Percentiles rank a stretch among this genome's conserved stretches.
Conservation (phyloP, 2,888 invertebrate species). For the Chloroclystis v-ata region DNA sequence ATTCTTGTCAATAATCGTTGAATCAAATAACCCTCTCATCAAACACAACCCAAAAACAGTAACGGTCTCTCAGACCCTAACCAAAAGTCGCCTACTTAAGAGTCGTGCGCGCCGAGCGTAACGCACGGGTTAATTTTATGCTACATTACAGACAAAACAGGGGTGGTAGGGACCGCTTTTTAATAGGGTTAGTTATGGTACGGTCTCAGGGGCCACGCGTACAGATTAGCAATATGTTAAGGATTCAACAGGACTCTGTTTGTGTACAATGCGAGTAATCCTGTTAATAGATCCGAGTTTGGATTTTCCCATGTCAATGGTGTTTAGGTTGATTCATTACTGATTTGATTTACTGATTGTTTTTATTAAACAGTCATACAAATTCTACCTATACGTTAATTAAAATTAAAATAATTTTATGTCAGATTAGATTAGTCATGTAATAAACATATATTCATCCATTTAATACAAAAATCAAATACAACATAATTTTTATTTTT, state of each 20-base stretch:
- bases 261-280: constrained; percentile 42
- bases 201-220: constrained; percentile 49
- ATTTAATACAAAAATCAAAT: too few species aligned
- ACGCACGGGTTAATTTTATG: constrained; percentile 75
- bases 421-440: too few species aligned
- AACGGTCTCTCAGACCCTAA: constrained; percentile 36
- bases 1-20: too few species aligned
- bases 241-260: constrained; percentile 51
- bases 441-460: too few species aligned
- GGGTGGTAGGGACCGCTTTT: constrained; percentile 66
- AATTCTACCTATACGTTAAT: too few species aligned
- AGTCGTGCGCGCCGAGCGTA: constrained; percentile 59
- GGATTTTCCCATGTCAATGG: constrained; percentile 16
- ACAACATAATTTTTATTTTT: too few species aligned
- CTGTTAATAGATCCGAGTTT: constrained; percentile 22
- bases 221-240: constrained; percentile 63
- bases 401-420: too few species aligned
- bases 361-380: constrained; percentile 20
- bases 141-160: constrained; percentile 65
- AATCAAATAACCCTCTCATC: constrained; percentile 3
- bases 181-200: constrained; percentile 75
- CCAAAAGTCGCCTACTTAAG: constrained; percentile 45
- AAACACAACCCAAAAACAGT: constrained; percentile 33
- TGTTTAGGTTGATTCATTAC: neutral
- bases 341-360: neutral